Percentiles rank a stretch among this genome's conserved stretches.
Evolutionary conservation across 2,888 invertebrate species (phyloP).

Genomic region (Latrodectus elegans): DNA sequence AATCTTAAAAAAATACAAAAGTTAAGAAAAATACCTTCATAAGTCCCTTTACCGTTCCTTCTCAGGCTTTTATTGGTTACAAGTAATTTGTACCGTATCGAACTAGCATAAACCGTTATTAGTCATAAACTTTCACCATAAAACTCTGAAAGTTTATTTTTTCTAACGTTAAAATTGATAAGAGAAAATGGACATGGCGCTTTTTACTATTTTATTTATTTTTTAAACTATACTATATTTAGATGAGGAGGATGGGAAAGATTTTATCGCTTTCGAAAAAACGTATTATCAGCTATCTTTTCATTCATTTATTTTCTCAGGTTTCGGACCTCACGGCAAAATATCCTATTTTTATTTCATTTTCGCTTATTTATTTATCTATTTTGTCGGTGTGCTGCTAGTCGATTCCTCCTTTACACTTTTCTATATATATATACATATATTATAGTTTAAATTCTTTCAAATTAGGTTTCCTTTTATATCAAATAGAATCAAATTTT

Average conservation of each 20-base stretch:
- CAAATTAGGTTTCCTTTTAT: no score
- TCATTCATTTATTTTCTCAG: constrained; percentile 20
- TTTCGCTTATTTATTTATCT: no score
- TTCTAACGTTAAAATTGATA: constrained; percentile 52
- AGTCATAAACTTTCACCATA: constrained; percentile 66
- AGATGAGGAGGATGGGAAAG: constrained; percentile 49
- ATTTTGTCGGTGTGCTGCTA: no score
- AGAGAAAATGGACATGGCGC: constrained; percentile 33
- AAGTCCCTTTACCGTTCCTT: constrained; percentile 16
- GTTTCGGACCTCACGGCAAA: constrained; percentile 11
- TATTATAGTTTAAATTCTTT: no score
- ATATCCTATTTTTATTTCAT: neutral
- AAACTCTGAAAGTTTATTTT: constrained; percentile 51
- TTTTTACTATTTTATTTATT: constrained; percentile 20
- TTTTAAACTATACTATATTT: constrained; percentile 45
- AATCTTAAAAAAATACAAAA: constrained; percentile 19
- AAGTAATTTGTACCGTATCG: constrained; percentile 63
- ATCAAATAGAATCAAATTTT: no score
- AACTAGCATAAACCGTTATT: constrained; percentile 57
- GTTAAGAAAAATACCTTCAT: constrained; percentile 25
- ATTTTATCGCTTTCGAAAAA: constrained; percentile 59
- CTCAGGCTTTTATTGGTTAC: constrained; percentile 49
- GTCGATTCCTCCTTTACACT: no score
- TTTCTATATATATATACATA: no score
- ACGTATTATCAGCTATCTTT: constrained; percentile 52